Evolutionary conservation across 2,113 vertebrate genomes (phyloP).

Genomic region (Oceanites oceanicus): DNA sequence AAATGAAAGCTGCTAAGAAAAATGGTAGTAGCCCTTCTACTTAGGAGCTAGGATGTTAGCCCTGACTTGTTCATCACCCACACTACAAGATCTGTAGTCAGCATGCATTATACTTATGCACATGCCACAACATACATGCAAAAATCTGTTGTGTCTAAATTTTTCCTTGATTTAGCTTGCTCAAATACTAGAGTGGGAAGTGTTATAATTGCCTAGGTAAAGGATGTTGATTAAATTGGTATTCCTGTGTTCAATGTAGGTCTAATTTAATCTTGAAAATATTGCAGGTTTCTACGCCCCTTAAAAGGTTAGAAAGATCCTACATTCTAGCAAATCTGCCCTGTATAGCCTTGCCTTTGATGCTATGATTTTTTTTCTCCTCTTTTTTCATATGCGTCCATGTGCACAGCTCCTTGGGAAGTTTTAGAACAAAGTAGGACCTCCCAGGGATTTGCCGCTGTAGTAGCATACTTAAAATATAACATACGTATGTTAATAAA

Average conservation of each 20-base stretch:
- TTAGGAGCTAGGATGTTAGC: neutral
- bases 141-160: neutral
- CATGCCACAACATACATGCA: neutral
- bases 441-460: neutral
- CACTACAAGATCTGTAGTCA: neutral
- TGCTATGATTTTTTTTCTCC: fast-evolving
- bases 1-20: neutral
- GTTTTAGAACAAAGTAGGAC: neutral
- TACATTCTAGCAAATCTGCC: neutral
- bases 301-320: neutral
- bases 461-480: neutral
- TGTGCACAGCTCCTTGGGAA: neutral
- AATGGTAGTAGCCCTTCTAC: neutral
- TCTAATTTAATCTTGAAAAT: neutral
- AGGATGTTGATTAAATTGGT: neutral
- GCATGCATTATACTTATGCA: neutral
- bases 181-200: neutral
- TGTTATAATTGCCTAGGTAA: neutral
- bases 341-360: neutral
- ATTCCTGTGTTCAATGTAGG: neutral
- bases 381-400: neutral
- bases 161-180: neutral
- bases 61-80: neutral
- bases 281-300: neutral
- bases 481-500: neutral